A percentile compares a stretch with the other conserved stretches of the same genome.
These are phyloP conservation scores for Patella vulgata DNA, from an alignment of 1,140 invertebrate genomes.

Conservation along the genomic window DNA sequence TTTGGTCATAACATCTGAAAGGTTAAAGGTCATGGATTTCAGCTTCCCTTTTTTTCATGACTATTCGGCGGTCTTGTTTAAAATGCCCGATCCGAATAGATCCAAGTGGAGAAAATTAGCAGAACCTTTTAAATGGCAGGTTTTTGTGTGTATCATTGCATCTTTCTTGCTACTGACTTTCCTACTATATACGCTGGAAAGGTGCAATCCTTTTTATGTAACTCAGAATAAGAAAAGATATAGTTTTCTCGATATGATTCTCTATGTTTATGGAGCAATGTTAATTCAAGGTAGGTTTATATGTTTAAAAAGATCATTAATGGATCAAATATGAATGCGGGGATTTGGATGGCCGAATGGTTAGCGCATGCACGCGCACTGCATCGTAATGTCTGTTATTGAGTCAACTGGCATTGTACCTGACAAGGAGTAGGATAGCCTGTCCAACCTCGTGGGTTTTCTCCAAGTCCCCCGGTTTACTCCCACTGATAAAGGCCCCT, in stretches of 20 bases:
- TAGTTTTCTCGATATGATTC: background rate
- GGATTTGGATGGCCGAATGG: too few species aligned
- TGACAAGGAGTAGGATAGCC: too few species aligned
- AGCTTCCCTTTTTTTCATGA: constrained; percentile 14
- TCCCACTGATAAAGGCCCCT: too few species aligned
- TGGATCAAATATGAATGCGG: background rate
- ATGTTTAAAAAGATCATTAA: background rate
- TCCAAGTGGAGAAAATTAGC: constrained; percentile 10
- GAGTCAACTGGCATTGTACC: too few species aligned
- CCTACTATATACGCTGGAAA: constrained; percentile 3
- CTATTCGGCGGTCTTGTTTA: constrained; percentile 12
- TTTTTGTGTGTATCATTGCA: constrained; percentile 1
- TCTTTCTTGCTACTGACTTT: constrained; percentile 7
- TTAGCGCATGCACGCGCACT: too few species aligned
- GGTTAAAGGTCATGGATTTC: constrained; percentile 15
- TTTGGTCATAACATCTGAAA: background rate
- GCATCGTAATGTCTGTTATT: too few species aligned
- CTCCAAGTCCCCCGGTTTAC: too few species aligned
- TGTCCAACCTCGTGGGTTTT: too few species aligned
- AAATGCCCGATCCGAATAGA: constrained; percentile 2
- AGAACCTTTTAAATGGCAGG: constrained; percentile 11
- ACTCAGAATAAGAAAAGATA: background rate
- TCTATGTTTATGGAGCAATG: constrained; percentile 11
- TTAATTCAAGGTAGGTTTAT: constrained; percentile 1
- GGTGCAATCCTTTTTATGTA: background rate